Evolutionary conservation across 2,797 vertebrate species (phyloP), one percentile per base, ranked within the genome.

Genomic region (Notamacropus eugenii): DNA sequence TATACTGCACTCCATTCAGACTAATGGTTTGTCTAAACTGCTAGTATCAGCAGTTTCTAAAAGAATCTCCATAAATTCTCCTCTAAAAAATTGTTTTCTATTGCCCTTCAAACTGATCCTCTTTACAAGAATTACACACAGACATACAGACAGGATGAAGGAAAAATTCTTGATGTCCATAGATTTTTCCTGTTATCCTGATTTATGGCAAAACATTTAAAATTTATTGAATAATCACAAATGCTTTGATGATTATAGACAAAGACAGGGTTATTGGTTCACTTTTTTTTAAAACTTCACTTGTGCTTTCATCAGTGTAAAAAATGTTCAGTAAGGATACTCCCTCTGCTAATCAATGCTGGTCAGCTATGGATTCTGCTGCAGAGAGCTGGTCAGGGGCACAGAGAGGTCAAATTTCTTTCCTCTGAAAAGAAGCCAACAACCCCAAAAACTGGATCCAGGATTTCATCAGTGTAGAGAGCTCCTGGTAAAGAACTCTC

Each of bases 101-200:
- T 87, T 87, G 67, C 40, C 40, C 40, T 87, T 87, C 74, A 50
- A 87, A 87, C 40, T 50, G 40, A 87, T 87, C 9, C 40, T 50
- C 31, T 50, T 96, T 95, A 92, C 62, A 90, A 96, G 67, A 93
- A 95, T 95, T 96, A 12, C 29, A 24, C 13, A 24, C 28, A 92
- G 4, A 46, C 58, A 94, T 46, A 34, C 46, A 54, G 2, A 40
- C 14, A 34, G 1, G 67, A 46, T 82, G 74, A 46, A 87, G 22
- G 24, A 87, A 82, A 82, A 82, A 27, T 50, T 46, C 24, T 87
- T 46, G 40, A 87, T 50, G 31, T 87, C 22, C 40, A 5, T 28
- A 87, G 74, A 87, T 87, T 87, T 87, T 46, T 57, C 8, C 19
- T 10, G 8, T 8, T 40, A 82, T 40, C 9, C 10, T 46, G 24